Conservation (phyloP, 1,140 invertebrate genomes). For the Drosophila sp. region DNA sequence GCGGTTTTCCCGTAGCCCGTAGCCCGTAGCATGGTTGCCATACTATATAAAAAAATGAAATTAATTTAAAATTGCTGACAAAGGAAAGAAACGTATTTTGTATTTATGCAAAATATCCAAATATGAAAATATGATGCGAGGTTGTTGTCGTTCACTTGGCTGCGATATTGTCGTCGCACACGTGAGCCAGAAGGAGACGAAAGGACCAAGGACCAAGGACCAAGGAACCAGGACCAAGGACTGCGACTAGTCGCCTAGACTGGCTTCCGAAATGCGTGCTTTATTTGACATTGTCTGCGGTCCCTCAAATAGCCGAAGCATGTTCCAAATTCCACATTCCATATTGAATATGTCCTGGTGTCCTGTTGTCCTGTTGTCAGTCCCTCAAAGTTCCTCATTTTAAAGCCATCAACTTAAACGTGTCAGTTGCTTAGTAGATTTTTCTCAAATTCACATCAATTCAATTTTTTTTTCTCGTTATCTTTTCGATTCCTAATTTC, state of each 20-base stretch:
- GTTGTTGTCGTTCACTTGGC: conserved; percentile 27
- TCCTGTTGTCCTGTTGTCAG: too few species aligned
- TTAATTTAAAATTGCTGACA: conserved; percentile 78
- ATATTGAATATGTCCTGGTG: background rate
- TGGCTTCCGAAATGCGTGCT: background rate
- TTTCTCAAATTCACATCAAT: background rate
- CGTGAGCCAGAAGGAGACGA: conserved; percentile 7
- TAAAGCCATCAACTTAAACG: conserved; percentile 1
- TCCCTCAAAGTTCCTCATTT: background rate
- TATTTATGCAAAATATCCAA: conserved; percentile 72
- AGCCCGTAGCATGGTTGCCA: background rate
- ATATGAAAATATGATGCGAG: conserved; percentile 22
- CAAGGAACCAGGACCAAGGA: too few species aligned
- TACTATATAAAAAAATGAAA: conserved; percentile 49
- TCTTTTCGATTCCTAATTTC: conserved; percentile 10
- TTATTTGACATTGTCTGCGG: conserved; percentile 14
- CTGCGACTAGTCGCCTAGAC: conserved; percentile 4
- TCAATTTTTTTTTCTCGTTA: background rate
- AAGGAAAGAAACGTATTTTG: conserved; percentile 51
- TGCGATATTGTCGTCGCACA: too few species aligned
- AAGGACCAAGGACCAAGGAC: background rate
- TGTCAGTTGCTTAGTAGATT: background rate
- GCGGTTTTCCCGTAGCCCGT: conserved; percentile 14
- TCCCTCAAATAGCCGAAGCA: conserved; percentile 7
- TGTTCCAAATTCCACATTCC: background rate